Percentiles rank a stretch among this genome's conserved stretches.
These are phyloP conservation scores for Clusia tigrina DNA, from an alignment of 2,888 invertebrate genomes.

Conservation along the genomic window DNA sequence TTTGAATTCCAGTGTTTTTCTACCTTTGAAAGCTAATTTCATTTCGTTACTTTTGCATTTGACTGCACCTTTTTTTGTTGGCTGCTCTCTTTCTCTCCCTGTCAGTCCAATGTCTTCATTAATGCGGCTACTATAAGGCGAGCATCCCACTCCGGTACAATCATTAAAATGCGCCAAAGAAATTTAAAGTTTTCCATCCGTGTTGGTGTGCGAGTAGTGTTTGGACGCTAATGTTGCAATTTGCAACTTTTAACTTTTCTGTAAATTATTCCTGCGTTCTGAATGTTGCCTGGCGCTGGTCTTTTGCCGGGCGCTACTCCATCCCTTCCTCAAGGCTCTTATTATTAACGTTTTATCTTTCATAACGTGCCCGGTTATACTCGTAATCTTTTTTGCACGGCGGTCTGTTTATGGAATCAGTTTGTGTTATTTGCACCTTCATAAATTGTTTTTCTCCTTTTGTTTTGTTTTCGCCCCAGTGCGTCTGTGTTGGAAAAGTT, in stretches of 20 bases:
- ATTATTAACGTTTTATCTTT: not conserved
- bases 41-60: conserved; percentile 17
- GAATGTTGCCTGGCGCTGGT: not conserved
- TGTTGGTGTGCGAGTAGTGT: not conserved
- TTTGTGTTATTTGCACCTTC: not conserved
- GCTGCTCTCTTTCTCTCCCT: not conserved
- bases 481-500: too few relatives aligned
- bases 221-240: not conserved
- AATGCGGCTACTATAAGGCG: not conserved
- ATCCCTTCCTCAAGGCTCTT: too few relatives aligned
- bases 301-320: too few relatives aligned
- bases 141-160: not conserved
- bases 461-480: too few relatives aligned
- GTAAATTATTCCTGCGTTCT: not conserved
- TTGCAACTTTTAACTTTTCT: not conserved
- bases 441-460: too few relatives aligned
- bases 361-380: not conserved
- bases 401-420: not conserved
- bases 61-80: conserved; percentile 15
- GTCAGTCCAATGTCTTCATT: not conserved
- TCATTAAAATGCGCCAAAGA: conserved; percentile 8
- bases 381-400: not conserved
- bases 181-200: not conserved
- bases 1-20: not conserved
- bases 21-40: not conserved